Evolutionary conservation across 2,888 invertebrate genomes (phyloP).

Genomic region (Coenonympha glycerion): DNA sequence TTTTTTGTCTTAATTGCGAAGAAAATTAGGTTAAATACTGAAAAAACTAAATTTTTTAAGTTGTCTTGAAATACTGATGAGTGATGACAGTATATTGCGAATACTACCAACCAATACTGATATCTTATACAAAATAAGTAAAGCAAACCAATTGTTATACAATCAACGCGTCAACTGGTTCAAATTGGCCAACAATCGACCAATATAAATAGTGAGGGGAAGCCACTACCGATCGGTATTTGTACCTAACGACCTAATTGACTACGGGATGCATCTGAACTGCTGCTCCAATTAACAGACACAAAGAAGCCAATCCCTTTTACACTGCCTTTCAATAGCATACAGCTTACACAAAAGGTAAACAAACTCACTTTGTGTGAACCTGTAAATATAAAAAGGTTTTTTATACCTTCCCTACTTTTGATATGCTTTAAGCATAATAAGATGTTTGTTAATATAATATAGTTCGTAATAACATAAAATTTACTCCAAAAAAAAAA

Average conservation of each 20-base stretch:
- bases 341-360: not conserved
- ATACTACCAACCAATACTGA: too few relatives aligned
- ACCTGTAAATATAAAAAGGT: too few relatives aligned
- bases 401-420: too few relatives aligned
- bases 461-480: too few relatives aligned
- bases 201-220: conserved; percentile 47
- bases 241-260: conserved; percentile 13
- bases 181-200: conserved; percentile 51
- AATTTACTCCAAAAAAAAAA: too few relatives aligned
- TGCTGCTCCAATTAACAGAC: conserved; percentile 4
- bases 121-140: conserved; percentile 10
- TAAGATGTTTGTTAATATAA: too few relatives aligned
- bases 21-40: too few relatives aligned
- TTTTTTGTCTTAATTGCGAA: too few relatives aligned
- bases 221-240: conserved; percentile 11
- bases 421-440: too few relatives aligned
- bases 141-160: conserved; percentile 19
- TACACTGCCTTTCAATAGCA: not conserved
- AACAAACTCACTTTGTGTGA: not conserved
- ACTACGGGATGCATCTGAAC: conserved; percentile 11
- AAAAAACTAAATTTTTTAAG: too few relatives aligned
- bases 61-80: too few relatives aligned
- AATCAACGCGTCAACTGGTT: conserved; percentile 27
- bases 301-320: conserved; percentile 3
- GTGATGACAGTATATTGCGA: too few relatives aligned